Conservation (phyloP, 2,888 invertebrate species). For the Exephanes ischioxanthus region DNA sequence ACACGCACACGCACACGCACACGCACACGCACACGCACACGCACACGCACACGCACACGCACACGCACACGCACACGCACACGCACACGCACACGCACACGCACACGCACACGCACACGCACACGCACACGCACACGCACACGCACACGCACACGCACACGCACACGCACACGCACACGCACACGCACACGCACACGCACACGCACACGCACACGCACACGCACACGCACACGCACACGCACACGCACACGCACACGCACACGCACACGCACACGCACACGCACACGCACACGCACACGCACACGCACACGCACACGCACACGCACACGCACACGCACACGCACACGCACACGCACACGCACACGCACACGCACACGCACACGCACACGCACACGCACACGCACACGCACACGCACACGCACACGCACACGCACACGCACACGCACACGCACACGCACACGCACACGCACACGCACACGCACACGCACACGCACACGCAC, state of each 20-base stretch:
- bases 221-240: background rate
- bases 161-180: no score
- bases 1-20: no score
- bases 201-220: no score
- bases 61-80: no score
- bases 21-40: no score
- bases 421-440: background rate
- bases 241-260: constrained; percentile 9
- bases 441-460: background rate
- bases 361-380: constrained; percentile 5
- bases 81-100: no score
- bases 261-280: constrained; percentile 9
- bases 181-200: no score
- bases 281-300: constrained; percentile 5
- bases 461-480: constrained; percentile 4
- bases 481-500: background rate
- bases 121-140: no score
- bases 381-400: constrained; percentile 4
- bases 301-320: constrained; percentile 5
- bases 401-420: constrained; percentile 2
- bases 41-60: no score
- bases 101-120: no score
- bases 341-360: constrained; percentile 5
- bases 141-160: no score
- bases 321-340: constrained; percentile 8